phyloP scores from a whole-genome alignment of 2,113 vertebrate genomes.

The Nyctibius bracteatus region DNA sequence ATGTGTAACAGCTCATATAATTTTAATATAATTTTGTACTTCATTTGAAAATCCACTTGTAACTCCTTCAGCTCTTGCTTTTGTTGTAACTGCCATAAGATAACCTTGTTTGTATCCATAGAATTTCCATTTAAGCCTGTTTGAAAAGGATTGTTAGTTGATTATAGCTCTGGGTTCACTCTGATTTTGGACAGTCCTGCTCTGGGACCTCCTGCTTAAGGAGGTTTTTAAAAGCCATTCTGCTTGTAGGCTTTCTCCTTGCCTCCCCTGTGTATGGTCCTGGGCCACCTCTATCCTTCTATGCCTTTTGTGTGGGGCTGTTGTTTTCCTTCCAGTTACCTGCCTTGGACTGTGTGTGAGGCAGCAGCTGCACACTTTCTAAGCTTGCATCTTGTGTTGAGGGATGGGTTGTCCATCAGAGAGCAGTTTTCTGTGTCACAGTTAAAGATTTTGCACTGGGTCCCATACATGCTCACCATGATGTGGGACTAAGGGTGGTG shows the following conservation, averaged over 20 bases:
- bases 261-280: not conserved
- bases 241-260: not conserved
- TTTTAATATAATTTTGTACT: not conserved
- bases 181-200: not conserved
- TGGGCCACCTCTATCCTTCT: not conserved
- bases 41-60: not conserved
- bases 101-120: not conserved
- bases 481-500: not conserved
- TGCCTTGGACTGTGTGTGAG: not conserved
- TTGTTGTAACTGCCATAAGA: not conserved
- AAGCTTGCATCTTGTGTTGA: accelerated
- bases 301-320: not conserved
- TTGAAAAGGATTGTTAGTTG: not conserved
- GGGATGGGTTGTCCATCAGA: not conserved
- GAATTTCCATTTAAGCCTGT: not conserved
- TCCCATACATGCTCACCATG: accelerated
- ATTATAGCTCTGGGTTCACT: not conserved
- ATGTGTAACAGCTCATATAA: not conserved
- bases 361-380: not conserved
- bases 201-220: no score
- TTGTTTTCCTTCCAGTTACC: not conserved
- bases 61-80: not conserved
- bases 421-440: not conserved
- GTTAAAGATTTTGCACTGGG: not conserved
- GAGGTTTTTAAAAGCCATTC: not conserved